A percentile compares a stretch with the other conserved stretches of the same genome.
phyloP scores from a whole-genome alignment of 2,888 invertebrate genomes.

The Cryptus viduatorius region DNA sequence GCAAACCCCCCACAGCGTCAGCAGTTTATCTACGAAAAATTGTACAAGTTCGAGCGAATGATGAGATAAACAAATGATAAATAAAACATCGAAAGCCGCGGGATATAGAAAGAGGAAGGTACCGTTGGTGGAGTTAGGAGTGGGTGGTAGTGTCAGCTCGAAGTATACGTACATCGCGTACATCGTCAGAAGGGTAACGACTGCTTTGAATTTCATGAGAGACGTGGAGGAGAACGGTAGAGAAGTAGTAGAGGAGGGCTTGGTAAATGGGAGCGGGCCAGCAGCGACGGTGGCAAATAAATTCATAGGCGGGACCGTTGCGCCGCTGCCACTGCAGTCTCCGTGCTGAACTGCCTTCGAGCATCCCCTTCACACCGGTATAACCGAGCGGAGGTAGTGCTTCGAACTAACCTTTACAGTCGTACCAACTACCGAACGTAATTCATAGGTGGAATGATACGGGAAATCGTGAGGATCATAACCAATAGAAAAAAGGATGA shows the following conservation, averaged over 20 bases:
- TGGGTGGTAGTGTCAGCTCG: constrained; percentile 41
- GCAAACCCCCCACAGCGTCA: background rate
- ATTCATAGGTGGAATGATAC: constrained; percentile 29
- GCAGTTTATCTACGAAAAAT: constrained; percentile 55
- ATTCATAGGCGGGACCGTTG: constrained; percentile 66
- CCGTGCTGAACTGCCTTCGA: constrained; percentile 10
- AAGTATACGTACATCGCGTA: constrained; percentile 59
- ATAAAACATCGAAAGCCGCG: constrained; percentile 81
- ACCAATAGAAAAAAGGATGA: background rate
- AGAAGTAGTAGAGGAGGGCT: constrained; percentile 75
- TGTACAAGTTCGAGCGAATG: constrained; percentile 71
- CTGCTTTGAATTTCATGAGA: constrained; percentile 84
- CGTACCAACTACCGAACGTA: constrained; percentile 35
- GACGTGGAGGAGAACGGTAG: constrained; percentile 75
- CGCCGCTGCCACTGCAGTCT: constrained; percentile 47
- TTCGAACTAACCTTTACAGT: constrained; percentile 24
- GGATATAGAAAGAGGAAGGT: constrained; percentile 45
- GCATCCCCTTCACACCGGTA: constrained; percentile 31
- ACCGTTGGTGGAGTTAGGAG: constrained; percentile 32
- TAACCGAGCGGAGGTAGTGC: constrained; percentile 22
- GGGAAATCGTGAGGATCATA: constrained; percentile 1
- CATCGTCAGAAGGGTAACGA: constrained; percentile 80
- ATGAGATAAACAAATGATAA: constrained; percentile 81
- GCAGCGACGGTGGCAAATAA: constrained; percentile 68
- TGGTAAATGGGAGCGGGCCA: constrained; percentile 77